A percentile compares a stretch with the other conserved stretches of the same genome.
Evolutionary conservation across 2,888 invertebrate genomes (phyloP).

Genomic region (Euplexia lucipara): DNA sequence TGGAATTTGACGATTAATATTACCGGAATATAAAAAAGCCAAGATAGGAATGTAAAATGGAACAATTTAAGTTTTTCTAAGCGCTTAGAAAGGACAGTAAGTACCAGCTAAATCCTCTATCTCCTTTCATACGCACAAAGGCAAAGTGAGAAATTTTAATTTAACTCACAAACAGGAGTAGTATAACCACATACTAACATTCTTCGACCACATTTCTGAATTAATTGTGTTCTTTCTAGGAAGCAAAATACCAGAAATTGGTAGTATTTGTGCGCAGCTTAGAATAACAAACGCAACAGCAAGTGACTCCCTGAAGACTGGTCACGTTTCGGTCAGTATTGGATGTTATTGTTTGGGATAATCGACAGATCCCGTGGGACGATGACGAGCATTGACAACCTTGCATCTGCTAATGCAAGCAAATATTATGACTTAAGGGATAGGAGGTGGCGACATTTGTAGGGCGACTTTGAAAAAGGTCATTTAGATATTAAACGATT

Average conservation of each 20-base stretch:
- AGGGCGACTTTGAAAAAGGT: not conserved
- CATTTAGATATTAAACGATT: not conserved
- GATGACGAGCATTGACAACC: conserved; percentile 68
- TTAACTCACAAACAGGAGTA: conserved; percentile 42
- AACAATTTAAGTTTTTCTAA: conserved; percentile 24
- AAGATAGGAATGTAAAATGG: not conserved
- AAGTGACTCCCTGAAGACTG: conserved; percentile 59
- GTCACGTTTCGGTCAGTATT: conserved; percentile 67
- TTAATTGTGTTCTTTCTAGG: conserved; percentile 60
- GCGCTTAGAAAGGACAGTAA: not conserved
- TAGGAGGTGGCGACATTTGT: conserved; percentile 35
- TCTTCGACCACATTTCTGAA: conserved; percentile 31
- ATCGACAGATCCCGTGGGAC: conserved; percentile 76
- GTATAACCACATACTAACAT: conserved; percentile 23
- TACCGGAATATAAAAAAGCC: not conserved
- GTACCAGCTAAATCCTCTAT: conserved; percentile 19
- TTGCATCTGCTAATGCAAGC: conserved; percentile 86
- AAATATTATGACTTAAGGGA: conserved; percentile 63
- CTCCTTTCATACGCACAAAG: conserved; percentile 34
- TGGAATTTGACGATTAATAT: not conserved
- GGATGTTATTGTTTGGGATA: conserved; percentile 77
- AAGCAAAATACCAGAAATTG: conserved; percentile 70
- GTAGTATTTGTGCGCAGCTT: conserved; percentile 71
- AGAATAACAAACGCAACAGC: conserved; percentile 79
- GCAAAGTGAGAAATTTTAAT: conserved; percentile 42